Evolutionary conservation across 2,888 invertebrate species (phyloP).

Genomic region (Plemyria rubiginata): DNA sequence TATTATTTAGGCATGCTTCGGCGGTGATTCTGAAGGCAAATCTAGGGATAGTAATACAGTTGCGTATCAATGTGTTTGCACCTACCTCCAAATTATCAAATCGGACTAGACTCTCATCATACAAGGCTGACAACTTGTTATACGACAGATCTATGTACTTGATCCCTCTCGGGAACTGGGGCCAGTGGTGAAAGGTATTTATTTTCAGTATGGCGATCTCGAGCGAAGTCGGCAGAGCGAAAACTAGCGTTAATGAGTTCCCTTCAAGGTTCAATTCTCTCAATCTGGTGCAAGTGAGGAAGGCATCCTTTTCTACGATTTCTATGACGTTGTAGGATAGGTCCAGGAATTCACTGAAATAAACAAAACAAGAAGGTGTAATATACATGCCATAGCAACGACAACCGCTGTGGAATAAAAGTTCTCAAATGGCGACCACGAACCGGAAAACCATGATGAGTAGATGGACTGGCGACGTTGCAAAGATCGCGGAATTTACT

Average conservation of each 20-base stretch:
- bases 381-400: neutral
- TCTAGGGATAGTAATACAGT: too few relatives aligned
- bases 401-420: neutral
- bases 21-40: too few relatives aligned
- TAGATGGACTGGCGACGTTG: too few relatives aligned
- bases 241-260: constrained; percentile 76
- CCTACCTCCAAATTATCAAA: constrained; percentile 76
- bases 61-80: neutral
- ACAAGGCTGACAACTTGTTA: constrained; percentile 68
- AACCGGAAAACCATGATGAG: neutral
- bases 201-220: constrained; percentile 72
- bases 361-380: constrained; percentile 3
- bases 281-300: constrained; percentile 65
- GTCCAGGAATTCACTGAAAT: constrained; percentile 71
- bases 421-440: neutral
- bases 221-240: constrained; percentile 67
- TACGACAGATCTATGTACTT: constrained; percentile 76
- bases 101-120: constrained; percentile 60
- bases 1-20: too few relatives aligned
- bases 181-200: constrained; percentile 77
- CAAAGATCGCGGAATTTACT: too few relatives aligned
- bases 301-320: constrained; percentile 71
- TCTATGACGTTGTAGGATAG: constrained; percentile 78
- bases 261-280: constrained; percentile 76
- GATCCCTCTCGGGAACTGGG: constrained; percentile 70